Evolutionary conservation across 2,888 invertebrate species (phyloP), one percentile per base, ranked within the genome.

Genomic region (Mythimna albipuncta): DNA sequence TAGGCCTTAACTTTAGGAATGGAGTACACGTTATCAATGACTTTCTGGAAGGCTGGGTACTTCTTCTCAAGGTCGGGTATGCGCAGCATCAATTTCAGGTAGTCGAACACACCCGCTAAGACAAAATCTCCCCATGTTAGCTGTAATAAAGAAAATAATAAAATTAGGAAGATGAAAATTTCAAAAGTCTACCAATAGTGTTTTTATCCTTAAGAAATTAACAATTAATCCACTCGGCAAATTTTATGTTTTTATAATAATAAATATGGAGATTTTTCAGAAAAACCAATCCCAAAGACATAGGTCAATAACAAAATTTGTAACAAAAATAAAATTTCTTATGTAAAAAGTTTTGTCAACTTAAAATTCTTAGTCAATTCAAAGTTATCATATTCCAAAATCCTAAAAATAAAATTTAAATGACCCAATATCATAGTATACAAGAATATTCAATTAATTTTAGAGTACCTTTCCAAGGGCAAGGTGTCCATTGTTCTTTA

Each of bases 1-100:
- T 92, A 95, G 16, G 91, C 90, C 77, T 95, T 94, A 69, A 96
- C 86, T 9, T 91, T 91, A 0, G 94, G 93, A 54, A 86, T 72
- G 6, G 90, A 81, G 3, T 84, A 83, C 1, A 95, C 91, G 50
- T 87, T 89, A 2, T 93, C 88, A 0, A 83, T 72, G 26, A 94
- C 67, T 55, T 93, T 92, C 82, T 92, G 90, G 83, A 95, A 77
- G 11, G 87, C 87, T 0, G 94, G 95, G 79, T 92, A 91, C 73
- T 92, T 90, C 64, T 91, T 86, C 63, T 90, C 91, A 1, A 92
- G 59, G 35, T 94, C 91, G 2, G 90, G 87, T 64, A 87, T 87
- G 54, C 83, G 79, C 13, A 89, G 69, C 75, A 88, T 78, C 0
- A 38, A n/a, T 68, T 87, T 89, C 16, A 91, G 67, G 72, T 85